Percentiles rank a stretch among this genome's conserved stretches.
phyloP scores from a whole-genome alignment of 2,888 invertebrate genomes.

The Luperina nickerlii region DNA sequence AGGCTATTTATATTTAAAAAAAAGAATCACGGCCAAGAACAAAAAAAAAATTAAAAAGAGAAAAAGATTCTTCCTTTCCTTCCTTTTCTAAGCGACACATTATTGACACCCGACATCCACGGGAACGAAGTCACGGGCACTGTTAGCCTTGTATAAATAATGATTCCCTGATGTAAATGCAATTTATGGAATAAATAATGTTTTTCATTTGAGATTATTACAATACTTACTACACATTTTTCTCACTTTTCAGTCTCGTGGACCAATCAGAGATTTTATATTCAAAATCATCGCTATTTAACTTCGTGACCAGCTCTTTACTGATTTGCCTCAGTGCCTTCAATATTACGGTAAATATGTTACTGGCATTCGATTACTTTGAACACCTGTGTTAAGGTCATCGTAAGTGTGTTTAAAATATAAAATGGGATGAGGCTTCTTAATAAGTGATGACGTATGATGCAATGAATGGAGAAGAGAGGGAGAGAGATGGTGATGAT shows the following conservation, averaged over 20 bases:
- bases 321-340: constrained; percentile 83
- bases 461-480: neutral
- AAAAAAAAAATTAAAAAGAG: too few species aligned
- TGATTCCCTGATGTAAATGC: too few species aligned
- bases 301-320: constrained; percentile 80
- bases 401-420: neutral
- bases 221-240: neutral
- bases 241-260: constrained; percentile 75
- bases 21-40: too few species aligned
- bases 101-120: too few species aligned
- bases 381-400: constrained; percentile 19
- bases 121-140: too few species aligned
- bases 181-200: too few species aligned
- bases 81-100: too few species aligned
- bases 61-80: too few species aligned
- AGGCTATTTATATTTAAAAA: too few species aligned
- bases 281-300: constrained; percentile 78
- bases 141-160: too few species aligned
- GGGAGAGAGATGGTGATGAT: neutral
- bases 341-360: constrained; percentile 77
- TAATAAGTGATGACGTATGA: neutral
- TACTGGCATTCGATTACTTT: constrained; percentile 7
- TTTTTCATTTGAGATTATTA: too few species aligned
- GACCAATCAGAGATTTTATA: constrained; percentile 76
- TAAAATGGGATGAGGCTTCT: neutral